phyloP scores from a whole-genome alignment of 2,888 invertebrate genomes.

The Cheilosia urbana region DNA sequence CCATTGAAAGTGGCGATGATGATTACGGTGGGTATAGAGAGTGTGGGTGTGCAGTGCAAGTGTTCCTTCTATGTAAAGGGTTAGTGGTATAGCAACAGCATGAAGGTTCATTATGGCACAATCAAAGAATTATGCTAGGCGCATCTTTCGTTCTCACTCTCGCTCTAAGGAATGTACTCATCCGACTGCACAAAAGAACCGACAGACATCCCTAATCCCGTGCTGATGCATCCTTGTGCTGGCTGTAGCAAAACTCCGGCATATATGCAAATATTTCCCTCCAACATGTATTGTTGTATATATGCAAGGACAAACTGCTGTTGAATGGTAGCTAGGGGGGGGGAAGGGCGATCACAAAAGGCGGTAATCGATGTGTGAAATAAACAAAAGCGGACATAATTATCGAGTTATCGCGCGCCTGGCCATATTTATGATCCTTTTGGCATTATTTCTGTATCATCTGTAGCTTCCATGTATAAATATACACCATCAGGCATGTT shows the following conservation, averaged over 20 bases:
- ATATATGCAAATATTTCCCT: slow-evolving; percentile 66
- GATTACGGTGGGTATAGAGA: slow-evolving; percentile 1
- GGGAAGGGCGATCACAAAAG: slow-evolving; percentile 77
- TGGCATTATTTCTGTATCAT: slow-evolving; percentile 76
- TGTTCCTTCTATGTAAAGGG: slow-evolving; percentile 42
- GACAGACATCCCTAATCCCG: slow-evolving; percentile 51
- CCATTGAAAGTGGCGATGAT: slow-evolving; percentile 37
- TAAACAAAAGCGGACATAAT: slow-evolving; percentile 84
- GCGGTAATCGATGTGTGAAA: slow-evolving; percentile 83
- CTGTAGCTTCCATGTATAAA: slow-evolving; percentile 66
- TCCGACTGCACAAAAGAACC: not conserved
- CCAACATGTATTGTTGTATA: slow-evolving; percentile 21
- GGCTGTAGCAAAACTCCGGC: slow-evolving; percentile 35
- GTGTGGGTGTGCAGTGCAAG: slow-evolving; percentile 13
- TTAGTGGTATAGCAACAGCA: slow-evolving; percentile 51
- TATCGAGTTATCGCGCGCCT: slow-evolving; percentile 84
- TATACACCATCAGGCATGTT: slow-evolving; percentile 43
- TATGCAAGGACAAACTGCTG: slow-evolving; percentile 48
- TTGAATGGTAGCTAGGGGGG: not conserved
- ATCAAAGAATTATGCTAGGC: slow-evolving; percentile 65
- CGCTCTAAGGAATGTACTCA: slow-evolving; percentile 41
- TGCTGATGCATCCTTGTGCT: slow-evolving; percentile 52
- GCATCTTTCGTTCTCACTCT: not conserved
- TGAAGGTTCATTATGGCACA: slow-evolving; percentile 69
- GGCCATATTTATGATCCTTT: slow-evolving; percentile 78